Base-by-base conservation (phyloP, 2,113 vertebrate species). In the Megaleporinus macrocephalus region DNA sequence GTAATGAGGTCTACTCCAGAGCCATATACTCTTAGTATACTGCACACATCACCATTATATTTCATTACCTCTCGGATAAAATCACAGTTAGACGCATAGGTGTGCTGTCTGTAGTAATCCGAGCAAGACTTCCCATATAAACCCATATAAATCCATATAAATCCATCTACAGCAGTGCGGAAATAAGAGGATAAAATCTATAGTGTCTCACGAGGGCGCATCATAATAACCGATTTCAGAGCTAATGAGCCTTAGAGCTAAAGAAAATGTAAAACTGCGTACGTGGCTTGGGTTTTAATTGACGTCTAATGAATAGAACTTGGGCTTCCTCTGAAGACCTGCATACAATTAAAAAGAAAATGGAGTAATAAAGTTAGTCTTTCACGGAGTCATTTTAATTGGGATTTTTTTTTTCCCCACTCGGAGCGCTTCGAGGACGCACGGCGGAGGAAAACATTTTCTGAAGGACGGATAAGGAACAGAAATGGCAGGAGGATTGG, bases 401-500 rank as follows among this genome's bases (percentile, higher is more conserved):
- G 18, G 20, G 18, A 9, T 66, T 20, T n/a, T n/a, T 68, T 68
- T 66, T 33, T 66, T 14, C 27, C 27, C 26, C 59, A 30, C 65
- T 33, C 29, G 16, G 29, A 36, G 65, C 65, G n/a, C 0, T 36
- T 22, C 4, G 33, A 41, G 33, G 51, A 76, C 14, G 44, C 47
- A 24, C 26, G 26, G 59, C 11, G 1, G n/a, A 69, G 76, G 15
- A 59, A 79, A 70, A 80, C 66, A 59, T 13, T 73, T 49, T 75
- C 30, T 47, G 49, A 44, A 66, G 30, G 2, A 33, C 30, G 36
- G 15, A 65, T 27, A 47, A 36, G 73, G 68, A 5, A 30, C 62
- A 44, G 61, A 71, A 62, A 77, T 15, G 36, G 74, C 63, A 77
- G 49, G 16, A 61, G 71, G 41, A 83, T 29, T 63, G 68, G 68